Conservation (phyloP, 2,888 invertebrate species). For the Mythimna impura region DNA sequence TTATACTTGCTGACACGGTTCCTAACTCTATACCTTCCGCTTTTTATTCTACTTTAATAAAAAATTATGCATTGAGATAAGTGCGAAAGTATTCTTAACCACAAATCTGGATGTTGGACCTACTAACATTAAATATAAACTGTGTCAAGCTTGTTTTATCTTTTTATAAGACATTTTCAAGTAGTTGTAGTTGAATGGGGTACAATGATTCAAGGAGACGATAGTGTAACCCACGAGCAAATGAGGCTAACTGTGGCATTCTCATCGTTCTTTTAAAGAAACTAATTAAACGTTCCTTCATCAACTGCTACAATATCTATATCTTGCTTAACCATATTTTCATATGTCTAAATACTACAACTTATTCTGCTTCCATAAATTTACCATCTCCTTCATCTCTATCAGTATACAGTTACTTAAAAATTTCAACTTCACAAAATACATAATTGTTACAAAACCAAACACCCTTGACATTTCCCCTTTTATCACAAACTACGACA, state of each 20-base stretch:
- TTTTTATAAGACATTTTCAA: neutral
- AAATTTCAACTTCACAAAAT: neutral
- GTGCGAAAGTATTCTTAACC: conserved; percentile 13
- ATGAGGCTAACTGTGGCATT: neutral
- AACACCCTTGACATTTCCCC: conserved; percentile 36
- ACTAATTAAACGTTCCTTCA: neutral
- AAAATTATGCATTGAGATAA: conserved; percentile 20
- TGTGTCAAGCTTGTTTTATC: conserved; percentile 15
- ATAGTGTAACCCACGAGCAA: neutral
- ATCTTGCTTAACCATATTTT: too few relatives aligned
- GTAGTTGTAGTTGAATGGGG: conserved; percentile 2
- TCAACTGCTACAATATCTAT: neutral
- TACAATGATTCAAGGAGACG: neutral
- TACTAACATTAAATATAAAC: conserved; percentile 10
- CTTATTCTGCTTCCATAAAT: neutral
- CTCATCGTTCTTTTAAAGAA: neutral
- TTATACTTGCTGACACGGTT: conserved; percentile 8
- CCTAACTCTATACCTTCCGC: neutral
- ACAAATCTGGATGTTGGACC: conserved; percentile 17
- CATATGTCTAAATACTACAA: too few relatives aligned
- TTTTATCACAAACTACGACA: conserved; percentile 4
- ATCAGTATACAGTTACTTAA: neutral
- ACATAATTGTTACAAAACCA: neutral
- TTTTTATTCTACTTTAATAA: conserved; percentile 5
- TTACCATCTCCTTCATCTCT: neutral